These are phyloP conservation scores for Hippocampus mohnikei DNA, from an alignment of 2,113 vertebrate genomes.

Conservation along the genomic window DNA sequence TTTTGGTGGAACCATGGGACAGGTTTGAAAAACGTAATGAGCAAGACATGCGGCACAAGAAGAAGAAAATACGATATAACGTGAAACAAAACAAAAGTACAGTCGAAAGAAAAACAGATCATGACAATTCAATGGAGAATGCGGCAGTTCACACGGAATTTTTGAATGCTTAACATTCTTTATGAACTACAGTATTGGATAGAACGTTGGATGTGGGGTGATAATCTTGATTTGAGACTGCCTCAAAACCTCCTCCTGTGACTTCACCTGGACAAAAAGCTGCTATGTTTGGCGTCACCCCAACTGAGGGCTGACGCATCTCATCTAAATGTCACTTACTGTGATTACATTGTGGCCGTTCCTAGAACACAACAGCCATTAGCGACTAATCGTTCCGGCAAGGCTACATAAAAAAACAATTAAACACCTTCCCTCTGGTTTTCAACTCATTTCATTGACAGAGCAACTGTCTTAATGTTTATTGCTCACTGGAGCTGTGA, in stretches of 20 bases:
- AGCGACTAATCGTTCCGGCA: constrained; percentile 31
- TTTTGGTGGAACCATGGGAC: no score
- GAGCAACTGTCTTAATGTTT: constrained; percentile 12
- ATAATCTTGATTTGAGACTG: constrained; percentile 1
- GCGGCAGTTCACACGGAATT: no score
- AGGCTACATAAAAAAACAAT: constrained; percentile 29
- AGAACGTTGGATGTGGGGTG: not conserved
- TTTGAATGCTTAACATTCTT: no score
- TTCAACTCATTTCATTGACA: constrained; percentile 29
- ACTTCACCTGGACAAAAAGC: constrained; percentile 15
- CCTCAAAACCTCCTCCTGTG: constrained; percentile 6
- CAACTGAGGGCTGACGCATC: constrained; percentile 7
- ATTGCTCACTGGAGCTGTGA: constrained; percentile 15
- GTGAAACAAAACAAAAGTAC: no score
- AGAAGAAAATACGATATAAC: no score
- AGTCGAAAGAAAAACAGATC: no score
- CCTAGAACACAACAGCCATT: constrained; percentile 28
- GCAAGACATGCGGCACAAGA: no score
- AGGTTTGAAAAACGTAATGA: no score
- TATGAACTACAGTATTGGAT: no score
- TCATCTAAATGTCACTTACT: constrained; percentile 26
- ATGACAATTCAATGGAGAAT: no score
- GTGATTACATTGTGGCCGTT: constrained; percentile 41
- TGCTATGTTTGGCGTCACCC: not conserved
- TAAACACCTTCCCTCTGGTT: constrained; percentile 31